phyloP scores from a whole-genome alignment of 2,113 vertebrate genomes.

The Pycnonotus jocosus region DNA sequence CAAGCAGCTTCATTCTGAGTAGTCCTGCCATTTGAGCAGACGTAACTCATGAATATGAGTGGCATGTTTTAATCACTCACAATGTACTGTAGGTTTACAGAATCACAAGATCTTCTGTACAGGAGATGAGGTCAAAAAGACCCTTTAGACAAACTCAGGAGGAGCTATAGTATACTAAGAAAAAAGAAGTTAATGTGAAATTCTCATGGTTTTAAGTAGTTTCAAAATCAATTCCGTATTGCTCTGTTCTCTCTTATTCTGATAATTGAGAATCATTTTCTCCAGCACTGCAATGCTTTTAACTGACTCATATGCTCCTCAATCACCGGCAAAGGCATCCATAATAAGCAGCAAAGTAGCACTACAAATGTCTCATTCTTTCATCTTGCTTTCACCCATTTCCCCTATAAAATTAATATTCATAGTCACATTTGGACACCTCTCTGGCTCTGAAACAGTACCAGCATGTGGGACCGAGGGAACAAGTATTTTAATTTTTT shows the following conservation, averaged over 20 bases:
- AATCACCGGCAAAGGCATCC: background rate
- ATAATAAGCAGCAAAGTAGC: background rate
- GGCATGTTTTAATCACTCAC: background rate
- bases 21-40: background rate
- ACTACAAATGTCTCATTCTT: background rate
- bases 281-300: conserved; percentile 6
- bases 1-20: background rate
- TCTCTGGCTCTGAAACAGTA: background rate
- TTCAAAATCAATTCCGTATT: background rate
- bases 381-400: background rate
- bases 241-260: background rate
- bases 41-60: background rate
- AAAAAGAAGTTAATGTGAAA: background rate
- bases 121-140: background rate
- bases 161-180: background rate
- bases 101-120: background rate
- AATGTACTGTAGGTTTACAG: background rate
- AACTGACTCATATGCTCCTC: conserved; percentile 35
- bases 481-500: background rate
- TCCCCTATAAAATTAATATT: background rate
- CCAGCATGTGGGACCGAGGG: background rate
- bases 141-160: background rate
- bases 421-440: background rate
- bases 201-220: background rate
- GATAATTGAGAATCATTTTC: conserved; percentile 33